Evolutionary conservation across 2,113 vertebrate species (phyloP).

Genomic region (Lasiurus cinereus): DNA sequence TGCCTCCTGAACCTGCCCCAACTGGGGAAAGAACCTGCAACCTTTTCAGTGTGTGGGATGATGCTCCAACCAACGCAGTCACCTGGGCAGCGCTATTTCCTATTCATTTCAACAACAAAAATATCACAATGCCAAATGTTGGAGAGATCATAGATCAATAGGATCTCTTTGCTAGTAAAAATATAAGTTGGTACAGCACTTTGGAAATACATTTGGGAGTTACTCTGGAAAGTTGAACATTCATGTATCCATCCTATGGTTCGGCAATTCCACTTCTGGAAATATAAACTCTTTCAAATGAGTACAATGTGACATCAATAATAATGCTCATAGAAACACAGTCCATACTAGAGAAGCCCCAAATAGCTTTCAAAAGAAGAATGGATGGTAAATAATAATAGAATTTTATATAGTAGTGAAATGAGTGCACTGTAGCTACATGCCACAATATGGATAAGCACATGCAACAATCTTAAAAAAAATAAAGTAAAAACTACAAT

Average conservation of each 20-base stretch:
- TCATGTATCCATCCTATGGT: not conserved
- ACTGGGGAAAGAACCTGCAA: not conserved
- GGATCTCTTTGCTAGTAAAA: not conserved
- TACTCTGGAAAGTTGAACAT: not conserved
- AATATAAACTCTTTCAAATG: not conserved
- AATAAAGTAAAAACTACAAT: not conserved
- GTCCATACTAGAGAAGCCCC: not conserved
- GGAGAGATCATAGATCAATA: not conserved
- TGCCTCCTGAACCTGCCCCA: not conserved
- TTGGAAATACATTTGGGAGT: not conserved
- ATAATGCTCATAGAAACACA: not conserved
- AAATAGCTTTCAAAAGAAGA: constrained; percentile 24
- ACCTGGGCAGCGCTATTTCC: not conserved
- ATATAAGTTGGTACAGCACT: not conserved
- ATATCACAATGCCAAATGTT: not conserved
- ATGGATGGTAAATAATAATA: not conserved
- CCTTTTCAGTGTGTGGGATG: not conserved
- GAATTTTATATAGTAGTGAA: not conserved
- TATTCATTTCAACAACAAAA: not conserved
- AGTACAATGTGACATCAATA: not conserved
- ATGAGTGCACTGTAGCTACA: not conserved
- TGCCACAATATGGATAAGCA: not conserved
- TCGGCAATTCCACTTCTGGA: not conserved
- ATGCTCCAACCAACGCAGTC: not conserved
- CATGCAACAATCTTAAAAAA: not conserved